These are phyloP conservation scores for Orchestes rusci DNA, from an alignment of 2,888 invertebrate genomes.

Conservation along the genomic window DNA sequence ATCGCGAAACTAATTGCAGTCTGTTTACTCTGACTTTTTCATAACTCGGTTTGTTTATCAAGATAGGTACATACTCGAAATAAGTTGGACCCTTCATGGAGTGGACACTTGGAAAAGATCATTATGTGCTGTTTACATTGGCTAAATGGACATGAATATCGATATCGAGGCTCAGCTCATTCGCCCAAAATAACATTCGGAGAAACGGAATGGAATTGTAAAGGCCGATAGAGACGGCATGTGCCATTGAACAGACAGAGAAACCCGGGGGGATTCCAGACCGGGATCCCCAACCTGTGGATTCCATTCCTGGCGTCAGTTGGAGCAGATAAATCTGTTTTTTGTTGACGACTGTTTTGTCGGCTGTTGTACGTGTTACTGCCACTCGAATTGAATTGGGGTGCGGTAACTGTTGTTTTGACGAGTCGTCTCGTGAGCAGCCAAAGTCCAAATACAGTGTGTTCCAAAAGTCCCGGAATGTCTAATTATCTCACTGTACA, in stretches of 20 bases:
- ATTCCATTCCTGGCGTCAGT: constrained; percentile 33
- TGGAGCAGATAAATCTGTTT: constrained; percentile 40
- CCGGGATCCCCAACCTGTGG: constrained; percentile 44
- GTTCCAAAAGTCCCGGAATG: too few relatives aligned
- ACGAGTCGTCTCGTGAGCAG: too few relatives aligned
- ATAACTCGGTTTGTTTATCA: constrained; percentile 26
- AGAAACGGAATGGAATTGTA: constrained; percentile 24
- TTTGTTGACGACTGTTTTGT: constrained; percentile 27
- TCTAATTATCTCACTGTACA: too few relatives aligned
- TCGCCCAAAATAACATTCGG: constrained; percentile 20
- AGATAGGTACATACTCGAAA: constrained; percentile 21
- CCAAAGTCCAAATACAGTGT: too few relatives aligned
- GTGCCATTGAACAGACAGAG: constrained; percentile 42
- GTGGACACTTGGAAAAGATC: too few relatives aligned
- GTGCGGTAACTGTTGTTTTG: constrained; percentile 11
- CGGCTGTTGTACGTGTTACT: constrained; percentile 23
- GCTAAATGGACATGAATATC: not conserved
- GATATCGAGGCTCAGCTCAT: constrained; percentile 1
- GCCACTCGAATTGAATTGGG: constrained; percentile 4
- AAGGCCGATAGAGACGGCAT: constrained; percentile 33
- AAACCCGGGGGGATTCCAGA: constrained; percentile 39
- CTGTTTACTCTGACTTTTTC: constrained; percentile 21
- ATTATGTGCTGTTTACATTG: too few relatives aligned
- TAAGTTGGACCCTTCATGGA: too few relatives aligned
- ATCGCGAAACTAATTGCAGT: constrained; percentile 24